Percentiles rank a stretch among this genome's conserved stretches.
These are phyloP conservation scores for Himalopsyche anomala DNA, from an alignment of 2,888 invertebrate species.

Conservation along the genomic window DNA sequence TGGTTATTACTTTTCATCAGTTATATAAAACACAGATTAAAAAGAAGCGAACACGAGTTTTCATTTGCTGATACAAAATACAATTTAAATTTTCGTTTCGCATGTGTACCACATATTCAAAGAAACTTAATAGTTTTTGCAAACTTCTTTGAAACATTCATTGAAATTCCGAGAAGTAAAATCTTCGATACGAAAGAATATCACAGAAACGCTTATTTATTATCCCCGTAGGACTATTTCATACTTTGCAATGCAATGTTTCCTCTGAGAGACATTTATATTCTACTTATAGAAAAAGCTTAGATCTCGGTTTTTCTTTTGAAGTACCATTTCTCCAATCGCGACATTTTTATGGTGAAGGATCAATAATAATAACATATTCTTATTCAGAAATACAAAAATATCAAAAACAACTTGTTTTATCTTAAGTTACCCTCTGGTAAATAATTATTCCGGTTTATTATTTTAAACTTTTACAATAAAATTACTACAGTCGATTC, in stretches of 20 bases:
- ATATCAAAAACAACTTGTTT: no score
- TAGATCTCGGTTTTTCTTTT: background rate
- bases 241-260: conserved; percentile 16
- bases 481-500: no score
- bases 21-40: no score
- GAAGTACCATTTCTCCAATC: background rate
- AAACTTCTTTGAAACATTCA: background rate
- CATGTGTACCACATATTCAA: no score
- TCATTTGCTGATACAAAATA: no score
- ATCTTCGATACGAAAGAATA: background rate
- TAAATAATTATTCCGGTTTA: no score
- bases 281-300: background rate
- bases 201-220: conserved; percentile 25
- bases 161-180: conserved; percentile 11
- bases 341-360: background rate
- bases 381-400: background rate
- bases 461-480: no score
- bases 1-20: no score
- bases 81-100: no score
- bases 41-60: no score
- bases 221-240: conserved; percentile 27
- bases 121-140: background rate
- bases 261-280: background rate
- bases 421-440: no score
- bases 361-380: background rate